These are phyloP conservation scores for Eremophila alpestris DNA, from an alignment of 2,797 vertebrate species.

Conservation along the genomic window DNA sequence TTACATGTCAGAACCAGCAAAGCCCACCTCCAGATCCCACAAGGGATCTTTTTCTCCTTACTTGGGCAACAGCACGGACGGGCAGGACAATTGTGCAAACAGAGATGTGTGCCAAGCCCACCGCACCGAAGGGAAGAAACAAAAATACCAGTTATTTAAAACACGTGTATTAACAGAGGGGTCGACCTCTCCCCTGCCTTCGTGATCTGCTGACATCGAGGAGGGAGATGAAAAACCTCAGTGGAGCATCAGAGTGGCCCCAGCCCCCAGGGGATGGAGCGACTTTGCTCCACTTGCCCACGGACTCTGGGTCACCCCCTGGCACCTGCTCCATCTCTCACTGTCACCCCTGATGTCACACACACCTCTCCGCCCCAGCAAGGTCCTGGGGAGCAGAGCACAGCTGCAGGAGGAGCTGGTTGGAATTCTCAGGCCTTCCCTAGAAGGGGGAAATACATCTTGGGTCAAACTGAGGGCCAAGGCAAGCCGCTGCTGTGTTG, in stretches of 20 bases:
- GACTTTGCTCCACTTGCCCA: background rate
- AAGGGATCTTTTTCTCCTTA: constrained; percentile 24
- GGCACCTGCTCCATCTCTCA: background rate
- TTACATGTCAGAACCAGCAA: constrained; percentile 24
- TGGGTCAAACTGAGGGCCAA: background rate
- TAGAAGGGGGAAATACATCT: background rate
- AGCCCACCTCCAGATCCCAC: constrained; percentile 25
- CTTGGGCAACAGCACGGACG: background rate
- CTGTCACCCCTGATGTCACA: rapidly evolving
- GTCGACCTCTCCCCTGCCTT: constrained; percentile 12
- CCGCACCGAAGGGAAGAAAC: background rate
- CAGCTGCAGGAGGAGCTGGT: background rate
- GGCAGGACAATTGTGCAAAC: constrained; percentile 31
- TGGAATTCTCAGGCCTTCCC: background rate
- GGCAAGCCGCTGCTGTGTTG: background rate
- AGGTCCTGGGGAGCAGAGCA: background rate
- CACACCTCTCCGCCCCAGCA: background rate
- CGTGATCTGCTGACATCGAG: background rate
- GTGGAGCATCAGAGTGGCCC: background rate
- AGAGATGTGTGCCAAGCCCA: constrained; percentile 35
- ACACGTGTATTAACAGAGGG: constrained; percentile 33
- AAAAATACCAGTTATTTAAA: constrained; percentile 61
- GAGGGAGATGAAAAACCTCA: background rate
- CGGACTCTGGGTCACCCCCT: background rate
- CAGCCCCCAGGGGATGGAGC: rapidly evolving